Percentiles rank a stretch among this genome's conserved stretches.
phyloP scores from a whole-genome alignment of 2,797 vertebrate genomes.

The Ceryle rudis region DNA sequence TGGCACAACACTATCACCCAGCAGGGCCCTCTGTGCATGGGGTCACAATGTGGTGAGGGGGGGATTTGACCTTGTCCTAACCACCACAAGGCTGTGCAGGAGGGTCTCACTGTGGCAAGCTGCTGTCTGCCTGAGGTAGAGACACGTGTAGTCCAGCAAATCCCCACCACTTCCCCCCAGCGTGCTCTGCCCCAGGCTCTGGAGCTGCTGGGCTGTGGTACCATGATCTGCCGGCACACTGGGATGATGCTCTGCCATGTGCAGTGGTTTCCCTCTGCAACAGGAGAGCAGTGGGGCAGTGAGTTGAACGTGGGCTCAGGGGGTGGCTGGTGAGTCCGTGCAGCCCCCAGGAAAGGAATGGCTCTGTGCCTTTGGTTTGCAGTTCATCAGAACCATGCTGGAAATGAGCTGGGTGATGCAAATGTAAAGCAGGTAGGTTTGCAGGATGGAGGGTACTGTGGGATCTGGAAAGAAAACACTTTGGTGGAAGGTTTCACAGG shows the following conservation, averaged over 20 bases:
- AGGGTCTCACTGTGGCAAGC: neutral
- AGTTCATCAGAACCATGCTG: rapidly evolving
- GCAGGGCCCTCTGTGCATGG: neutral
- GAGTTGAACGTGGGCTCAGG: rapidly evolving
- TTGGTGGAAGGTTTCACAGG: neutral
- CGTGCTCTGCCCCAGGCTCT: neutral
- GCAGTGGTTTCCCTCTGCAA: neutral
- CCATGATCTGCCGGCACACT: neutral
- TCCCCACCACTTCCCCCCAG: neutral
- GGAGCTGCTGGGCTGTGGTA: neutral
- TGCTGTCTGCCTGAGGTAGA: neutral
- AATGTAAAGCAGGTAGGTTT: neutral
- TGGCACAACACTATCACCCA: neutral
- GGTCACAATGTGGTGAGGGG: neutral
- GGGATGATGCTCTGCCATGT: rapidly evolving
- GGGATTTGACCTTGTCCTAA: neutral
- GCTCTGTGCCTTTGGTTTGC: neutral
- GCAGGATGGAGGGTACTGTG: neutral
- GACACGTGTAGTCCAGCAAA: neutral
- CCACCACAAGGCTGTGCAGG: rapidly evolving
- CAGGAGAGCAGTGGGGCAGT: neutral
- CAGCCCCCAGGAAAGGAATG: rapidly evolving
- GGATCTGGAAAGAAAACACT: neutral
- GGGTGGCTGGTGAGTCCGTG: neutral
- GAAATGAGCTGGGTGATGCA: neutral